Evolutionary conservation across 2,888 invertebrate genomes (phyloP).

Genomic region (Eilema caniola): DNA sequence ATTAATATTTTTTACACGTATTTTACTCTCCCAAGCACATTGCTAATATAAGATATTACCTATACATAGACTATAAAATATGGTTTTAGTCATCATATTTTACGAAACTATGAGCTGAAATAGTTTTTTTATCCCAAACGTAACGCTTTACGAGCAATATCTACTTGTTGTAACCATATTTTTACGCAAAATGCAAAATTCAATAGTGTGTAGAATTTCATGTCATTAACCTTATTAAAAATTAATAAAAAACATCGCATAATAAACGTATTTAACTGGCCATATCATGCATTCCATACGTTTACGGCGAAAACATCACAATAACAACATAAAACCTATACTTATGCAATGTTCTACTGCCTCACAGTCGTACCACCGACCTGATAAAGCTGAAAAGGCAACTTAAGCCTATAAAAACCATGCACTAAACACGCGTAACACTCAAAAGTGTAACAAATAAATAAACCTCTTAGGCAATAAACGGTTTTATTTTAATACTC

Average conservation of each 20-base stretch:
- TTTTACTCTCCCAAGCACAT: not conserved
- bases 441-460: conserved; percentile 83
- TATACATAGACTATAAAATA: not conserved
- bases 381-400: conserved; percentile 88
- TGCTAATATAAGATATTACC: not conserved
- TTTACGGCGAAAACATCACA: conserved; percentile 85
- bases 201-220: conserved; percentile 39
- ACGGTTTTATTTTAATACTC: conserved; percentile 80
- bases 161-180: conserved; percentile 28
- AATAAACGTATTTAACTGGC: conserved; percentile 77
- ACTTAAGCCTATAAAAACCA: conserved; percentile 87
- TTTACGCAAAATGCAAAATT: conserved; percentile 34
- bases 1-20: not conserved
- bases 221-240: conserved; percentile 65
- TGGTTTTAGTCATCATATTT: conserved; percentile 7
- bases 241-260: conserved; percentile 75
- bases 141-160: conserved; percentile 12
- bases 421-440: conserved; percentile 84
- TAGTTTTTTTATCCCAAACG: conserved; percentile 11
- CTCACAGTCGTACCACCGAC: conserved; percentile 84
- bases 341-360: conserved; percentile 86
- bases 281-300: conserved; percentile 83
- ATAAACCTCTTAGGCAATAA: conserved; percentile 82
- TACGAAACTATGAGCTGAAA: not conserved
- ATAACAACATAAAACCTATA: conserved; percentile 86